Evolutionary conservation across 2,888 invertebrate species (phyloP), one percentile per base, ranked within the genome.

Genomic region (Trichopria drosophilae): DNA sequence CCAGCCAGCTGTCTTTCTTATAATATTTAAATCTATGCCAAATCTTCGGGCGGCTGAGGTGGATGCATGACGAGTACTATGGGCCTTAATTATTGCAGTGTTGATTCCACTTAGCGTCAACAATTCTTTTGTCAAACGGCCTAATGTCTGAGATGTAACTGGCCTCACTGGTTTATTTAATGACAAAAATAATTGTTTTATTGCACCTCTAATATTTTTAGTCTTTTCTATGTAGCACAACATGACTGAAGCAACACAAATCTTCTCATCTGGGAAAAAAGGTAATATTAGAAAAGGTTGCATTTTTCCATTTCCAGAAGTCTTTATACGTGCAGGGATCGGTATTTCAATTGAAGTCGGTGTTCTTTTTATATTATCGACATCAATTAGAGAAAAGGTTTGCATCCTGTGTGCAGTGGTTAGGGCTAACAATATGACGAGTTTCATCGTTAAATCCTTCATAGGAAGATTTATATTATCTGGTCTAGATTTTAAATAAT

Each of bases 351-450:
- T 7, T 7, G n/a, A 13, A 3, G 15, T 32, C 18, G 10, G 12
- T 10, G 13, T 39, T 20, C 12, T 18, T n/a, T 10, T 18, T 13
- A 46, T 54, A 31, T 41, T 46, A 16, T 9, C 6, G 12, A 41
- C 15, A n/a, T 28, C 29, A 4, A 28, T 23, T 6, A 4, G 4
- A 3, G 12, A 6, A 9, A 53, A 34, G 16, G 48, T 53, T 31
- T 48, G 48, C 1, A 43, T 15, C 12, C 36, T 36, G 20, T 31
- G 31, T 5, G 42, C 42, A 2, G 31, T 42, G 12, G 22, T 3
- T n/a, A 50, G 15, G 3, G 52, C 49, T 50, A 56, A 39, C 13
- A 47, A 13, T 2, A 42, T 39, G 4, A 46, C 24, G 10, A 42
- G 23, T 12, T 48, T 47, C 4, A 12, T 28, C 1, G 41, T 49